Percentiles rank a stretch among this genome's conserved stretches.
These are phyloP conservation scores for Drosophila orosa DNA, from an alignment of 1,140 invertebrate genomes.

Conservation along the genomic window DNA sequence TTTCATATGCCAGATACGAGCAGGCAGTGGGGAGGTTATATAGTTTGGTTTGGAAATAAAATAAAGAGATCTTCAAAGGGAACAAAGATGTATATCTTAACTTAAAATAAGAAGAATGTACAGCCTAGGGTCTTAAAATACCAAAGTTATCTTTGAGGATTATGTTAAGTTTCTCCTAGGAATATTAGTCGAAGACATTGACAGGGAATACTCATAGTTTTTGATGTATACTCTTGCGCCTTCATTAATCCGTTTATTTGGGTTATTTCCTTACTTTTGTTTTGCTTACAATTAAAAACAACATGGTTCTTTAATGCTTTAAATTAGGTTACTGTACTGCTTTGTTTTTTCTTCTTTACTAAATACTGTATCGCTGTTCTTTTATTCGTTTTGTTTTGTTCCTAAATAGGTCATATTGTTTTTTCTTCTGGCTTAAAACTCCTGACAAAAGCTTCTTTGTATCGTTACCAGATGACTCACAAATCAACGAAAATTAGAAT, in stretches of 20 bases:
- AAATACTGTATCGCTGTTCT: background rate
- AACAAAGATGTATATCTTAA: background rate
- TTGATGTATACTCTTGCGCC: too few species aligned
- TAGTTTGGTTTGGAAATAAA: constrained; percentile 4
- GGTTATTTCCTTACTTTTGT: background rate
- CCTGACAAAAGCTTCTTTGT: background rate
- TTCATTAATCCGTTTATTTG: background rate
- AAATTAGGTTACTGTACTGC: background rate
- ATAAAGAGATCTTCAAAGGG: background rate
- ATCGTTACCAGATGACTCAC: constrained; percentile 6
- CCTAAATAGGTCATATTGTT: background rate
- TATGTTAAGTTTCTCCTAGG: background rate
- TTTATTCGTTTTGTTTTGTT: background rate
- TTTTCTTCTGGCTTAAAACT: background rate
- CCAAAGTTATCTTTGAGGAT: background rate
- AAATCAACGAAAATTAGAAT: constrained; percentile 22
- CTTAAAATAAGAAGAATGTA: background rate
- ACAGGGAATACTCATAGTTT: too few species aligned
- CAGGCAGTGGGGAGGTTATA: constrained; percentile 29
- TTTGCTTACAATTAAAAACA: background rate
- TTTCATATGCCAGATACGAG: constrained; percentile 30
- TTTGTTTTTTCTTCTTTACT: background rate
- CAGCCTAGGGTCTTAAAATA: background rate
- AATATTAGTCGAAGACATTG: too few species aligned
- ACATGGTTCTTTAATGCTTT: background rate